Conservation (phyloP, 2,113 vertebrate species). For the Xerus inauris region DNA sequence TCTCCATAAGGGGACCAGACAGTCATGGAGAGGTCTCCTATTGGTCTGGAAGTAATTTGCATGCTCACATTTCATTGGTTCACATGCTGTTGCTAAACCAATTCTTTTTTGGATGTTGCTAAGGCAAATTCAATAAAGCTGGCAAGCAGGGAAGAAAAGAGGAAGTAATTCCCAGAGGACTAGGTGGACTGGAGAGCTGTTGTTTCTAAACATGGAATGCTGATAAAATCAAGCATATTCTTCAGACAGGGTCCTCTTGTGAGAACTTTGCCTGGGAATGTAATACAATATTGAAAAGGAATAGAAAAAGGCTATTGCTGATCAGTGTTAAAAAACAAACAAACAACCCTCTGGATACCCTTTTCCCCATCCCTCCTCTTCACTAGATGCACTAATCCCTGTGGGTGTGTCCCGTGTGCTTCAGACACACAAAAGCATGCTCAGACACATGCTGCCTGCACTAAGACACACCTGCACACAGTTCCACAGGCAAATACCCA, state of each 20-base stretch:
- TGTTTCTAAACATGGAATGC: slow-evolving; percentile 43
- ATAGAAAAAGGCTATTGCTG: neutral
- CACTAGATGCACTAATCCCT: neutral
- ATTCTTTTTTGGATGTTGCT: slow-evolving; percentile 72
- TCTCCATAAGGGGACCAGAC: neutral
- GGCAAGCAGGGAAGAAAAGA: slow-evolving; percentile 52
- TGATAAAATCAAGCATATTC: slow-evolving; percentile 46
- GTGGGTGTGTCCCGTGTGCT: neutral
- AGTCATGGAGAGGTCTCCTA: neutral
- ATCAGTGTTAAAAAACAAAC: neutral
- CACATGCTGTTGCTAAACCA: slow-evolving; percentile 54
- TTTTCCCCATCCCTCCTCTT: neutral
- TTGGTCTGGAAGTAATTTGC: slow-evolving; percentile 69
- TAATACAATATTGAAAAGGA: neutral
- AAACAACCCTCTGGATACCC: neutral
- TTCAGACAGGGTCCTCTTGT: neutral
- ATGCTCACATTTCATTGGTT: slow-evolving; percentile 72
- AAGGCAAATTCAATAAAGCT: slow-evolving; percentile 61
- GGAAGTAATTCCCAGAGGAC: slow-evolving; percentile 60
- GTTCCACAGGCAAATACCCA: neutral
- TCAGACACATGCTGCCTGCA: neutral
- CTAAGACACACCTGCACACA: neutral
- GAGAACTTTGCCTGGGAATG: slow-evolving; percentile 16
- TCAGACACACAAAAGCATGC: neutral
- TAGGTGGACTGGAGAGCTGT: neutral